These are phyloP conservation scores for Mythimna impura DNA, from an alignment of 2,888 invertebrate species.

Conservation along the genomic window DNA sequence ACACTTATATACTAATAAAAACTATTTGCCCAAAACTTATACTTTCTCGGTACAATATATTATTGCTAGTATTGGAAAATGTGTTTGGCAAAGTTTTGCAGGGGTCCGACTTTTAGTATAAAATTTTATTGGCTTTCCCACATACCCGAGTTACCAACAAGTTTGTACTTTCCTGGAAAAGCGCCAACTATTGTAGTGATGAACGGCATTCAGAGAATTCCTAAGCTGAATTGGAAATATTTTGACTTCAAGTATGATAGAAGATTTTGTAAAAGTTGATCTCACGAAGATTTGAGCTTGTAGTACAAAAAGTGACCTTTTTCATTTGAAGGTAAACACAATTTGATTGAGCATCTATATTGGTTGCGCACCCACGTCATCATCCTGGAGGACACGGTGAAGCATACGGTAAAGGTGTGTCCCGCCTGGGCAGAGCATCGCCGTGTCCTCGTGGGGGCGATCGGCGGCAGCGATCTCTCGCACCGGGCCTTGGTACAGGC, in stretches of 20 bases:
- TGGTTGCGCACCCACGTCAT: too few relatives aligned
- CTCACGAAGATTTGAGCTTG: neutral
- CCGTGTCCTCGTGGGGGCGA: too few relatives aligned
- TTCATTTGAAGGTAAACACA: neutral
- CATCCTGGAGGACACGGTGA: too few relatives aligned
- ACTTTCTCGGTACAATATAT: conserved; percentile 8
- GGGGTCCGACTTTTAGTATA: conserved; percentile 13
- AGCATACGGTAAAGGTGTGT: too few relatives aligned
- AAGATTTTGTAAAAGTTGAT: neutral
- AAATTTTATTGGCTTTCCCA: conserved; percentile 46
- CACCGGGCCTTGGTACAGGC: too few relatives aligned
- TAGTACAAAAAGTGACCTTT: neutral
- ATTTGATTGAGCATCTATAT: too few relatives aligned
- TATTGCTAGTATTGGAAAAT: conserved; percentile 28
- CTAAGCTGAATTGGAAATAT: conserved; percentile 23
- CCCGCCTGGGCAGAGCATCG: too few relatives aligned
- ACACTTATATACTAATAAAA: conserved; percentile 25
- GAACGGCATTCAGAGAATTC: conserved; percentile 3
- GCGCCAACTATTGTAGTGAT: conserved; percentile 31
- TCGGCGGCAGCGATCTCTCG: too few relatives aligned
- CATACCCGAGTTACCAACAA: conserved; percentile 19
- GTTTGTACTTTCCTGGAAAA: conserved; percentile 26
- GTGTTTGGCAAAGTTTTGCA: conserved; percentile 6
- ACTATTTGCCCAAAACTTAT: conserved; percentile 11
- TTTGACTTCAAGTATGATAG: conserved; percentile 10